Base-by-base conservation (phyloP, 2,888 invertebrate species). In the Chirona hameri region DNA sequence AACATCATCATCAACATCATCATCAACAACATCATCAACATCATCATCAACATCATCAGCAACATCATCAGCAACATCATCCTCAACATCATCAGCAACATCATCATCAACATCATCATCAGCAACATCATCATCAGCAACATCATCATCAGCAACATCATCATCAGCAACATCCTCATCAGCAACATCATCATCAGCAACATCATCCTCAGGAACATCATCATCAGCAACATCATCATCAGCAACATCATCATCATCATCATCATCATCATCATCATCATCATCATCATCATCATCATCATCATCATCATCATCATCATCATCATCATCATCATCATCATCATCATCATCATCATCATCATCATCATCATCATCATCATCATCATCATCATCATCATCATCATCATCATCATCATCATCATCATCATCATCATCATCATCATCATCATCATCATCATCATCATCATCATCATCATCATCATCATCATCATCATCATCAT, bases 201-300 rank as follows among this genome's bases (percentile, higher is more conserved):
- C n/a, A n/a, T n/a, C n/a, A n/a, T n/a, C n/a, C n/a, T n/a, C n/a
- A n/a, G n/a, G n/a, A n/a, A n/a, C n/a, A n/a, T n/a, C n/a, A n/a
- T n/a, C n/a, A n/a, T n/a, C n/a, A n/a, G n/a, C n/a, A n/a, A n/a
- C n/a, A n/a, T n/a, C n/a, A n/a, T n/a, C n/a, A n/a, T n/a, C n/a
- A n/a, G n/a, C n/a, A n/a, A n/a, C n/a, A n/a, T n/a, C n/a, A n/a
- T n/a, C n/a, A n/a, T n/a, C n/a, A n/a, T n/a, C n/a, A n/a, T 65
- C 65, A n/a, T 65, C 65, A 65, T 65, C 65, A n/a, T 65, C 65
- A 65, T 65, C 65, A 65, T 65, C 65, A 65, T 65, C 65, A 65
- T 65, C 65, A 65, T 65, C 65, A n/a, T 65, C 65, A n/a, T 65
- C 65, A 65, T 65, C 65, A 65, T 65, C 65, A 65, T 65, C 65